Evolutionary conservation across 1,140 invertebrate species (phyloP), one percentile per base, ranked within the genome.

Genomic region (Fragariocoptes setiger): DNA sequence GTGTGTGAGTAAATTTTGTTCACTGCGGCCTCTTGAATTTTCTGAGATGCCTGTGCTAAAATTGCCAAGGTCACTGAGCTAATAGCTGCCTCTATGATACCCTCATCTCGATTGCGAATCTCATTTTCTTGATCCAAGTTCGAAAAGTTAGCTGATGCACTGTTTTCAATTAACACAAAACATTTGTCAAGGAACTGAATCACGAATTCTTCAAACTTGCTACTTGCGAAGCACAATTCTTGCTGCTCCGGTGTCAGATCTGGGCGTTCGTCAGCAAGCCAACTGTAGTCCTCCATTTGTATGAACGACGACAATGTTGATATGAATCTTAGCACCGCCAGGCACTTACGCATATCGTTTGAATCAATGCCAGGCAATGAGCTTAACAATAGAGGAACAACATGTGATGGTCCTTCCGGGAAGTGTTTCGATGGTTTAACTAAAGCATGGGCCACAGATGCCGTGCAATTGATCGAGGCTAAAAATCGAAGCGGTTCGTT

Each of bases 301-400:
- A 85, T 66, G 53, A 79, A 60, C 25, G 66, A 67, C 1, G 68
- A 64, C 50, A 82, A 71, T 13, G 71, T 69, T 13, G 70, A 65
- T 40, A 83, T 71, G 47, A 83, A 68, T 53, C 74, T 68, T 46
- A 83, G 66, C 1, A 75, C 59, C 35, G 57, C 66, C 49, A 78
- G 62, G 44, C 69, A 75, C 52, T 90, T 92, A 43, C 67, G 66
- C 21, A 72, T 65, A 56, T 90, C 83, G 52, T 88, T 92, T 0
- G 76, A 69, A 59, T 92, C 80, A 35, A 90, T 73, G 4, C 78
- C 79, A 0, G 82, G 80, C 13, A 90, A 55, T 1, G 72, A 62
- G 1, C 69, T 65, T 49, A 76, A 67, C 2, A 88, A 56, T 3
- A 90, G 56, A 1, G 76, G 76, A 3, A 88, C 62, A 0, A 83